phyloP scores from a whole-genome alignment of 2,113 vertebrate species.

The Phylloscopus trochiloides region DNA sequence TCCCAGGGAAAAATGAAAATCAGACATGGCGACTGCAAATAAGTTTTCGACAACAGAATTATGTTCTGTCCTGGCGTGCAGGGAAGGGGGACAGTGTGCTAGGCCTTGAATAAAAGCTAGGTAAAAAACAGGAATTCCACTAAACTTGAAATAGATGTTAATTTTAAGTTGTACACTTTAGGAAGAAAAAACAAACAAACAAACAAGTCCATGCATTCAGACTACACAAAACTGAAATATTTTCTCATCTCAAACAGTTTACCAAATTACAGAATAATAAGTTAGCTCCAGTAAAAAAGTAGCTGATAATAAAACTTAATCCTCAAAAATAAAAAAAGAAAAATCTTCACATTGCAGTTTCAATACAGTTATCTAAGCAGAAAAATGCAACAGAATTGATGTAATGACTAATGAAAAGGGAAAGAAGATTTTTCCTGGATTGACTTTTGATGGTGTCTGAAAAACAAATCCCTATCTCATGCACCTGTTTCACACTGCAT shows the following conservation, averaged over 20 bases:
- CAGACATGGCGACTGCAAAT: conserved; percentile 4
- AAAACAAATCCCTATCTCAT: not conserved
- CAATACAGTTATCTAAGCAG: not conserved
- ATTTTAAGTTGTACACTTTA: not conserved
- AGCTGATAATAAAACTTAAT: not conserved
- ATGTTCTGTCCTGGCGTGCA: not conserved
- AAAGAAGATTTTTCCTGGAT: not conserved
- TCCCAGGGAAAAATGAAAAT: conserved; percentile 57
- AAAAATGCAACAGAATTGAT: not conserved
- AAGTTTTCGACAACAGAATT: not conserved
- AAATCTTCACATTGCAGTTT: not conserved
- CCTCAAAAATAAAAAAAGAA: not conserved
- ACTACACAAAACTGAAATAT: not conserved
- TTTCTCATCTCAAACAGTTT: not conserved
- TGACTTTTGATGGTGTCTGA: not conserved
- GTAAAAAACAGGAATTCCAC: not conserved
- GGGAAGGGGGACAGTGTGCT: not conserved
- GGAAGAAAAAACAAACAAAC: not conserved
- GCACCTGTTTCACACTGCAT: not conserved
- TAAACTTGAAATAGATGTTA: not conserved
- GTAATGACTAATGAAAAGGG: not conserved
- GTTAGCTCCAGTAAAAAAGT: not conserved
- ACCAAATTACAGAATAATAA: not conserved
- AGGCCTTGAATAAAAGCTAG: not conserved
- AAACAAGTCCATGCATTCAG: not conserved